Evolutionary conservation across 1,140 invertebrate genomes (phyloP).

Genomic region (Phortica variegata): DNA sequence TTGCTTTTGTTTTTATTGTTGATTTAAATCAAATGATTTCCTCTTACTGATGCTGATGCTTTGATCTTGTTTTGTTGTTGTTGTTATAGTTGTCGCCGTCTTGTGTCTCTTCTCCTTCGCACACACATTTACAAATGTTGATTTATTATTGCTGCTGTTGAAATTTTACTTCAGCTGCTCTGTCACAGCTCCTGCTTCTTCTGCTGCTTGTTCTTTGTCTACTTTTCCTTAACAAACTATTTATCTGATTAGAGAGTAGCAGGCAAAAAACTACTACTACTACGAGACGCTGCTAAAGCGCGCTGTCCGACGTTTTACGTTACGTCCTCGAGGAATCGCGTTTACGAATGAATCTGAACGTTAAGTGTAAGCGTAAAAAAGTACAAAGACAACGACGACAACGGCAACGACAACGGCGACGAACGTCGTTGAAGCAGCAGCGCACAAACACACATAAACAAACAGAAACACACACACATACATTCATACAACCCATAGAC

Average conservation of each 20-base stretch:
- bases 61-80: too few species aligned
- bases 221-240: background rate
- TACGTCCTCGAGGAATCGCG: conserved; percentile 58
- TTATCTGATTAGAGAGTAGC: conserved; percentile 2
- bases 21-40: conserved; percentile 2
- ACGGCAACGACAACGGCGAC: conserved; percentile 14
- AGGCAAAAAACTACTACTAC: conserved; percentile 27
- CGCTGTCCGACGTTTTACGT: conserved; percentile 54
- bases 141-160: too few species aligned
- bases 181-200: too few species aligned
- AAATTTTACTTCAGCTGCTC: too few species aligned
- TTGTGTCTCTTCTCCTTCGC: too few species aligned
- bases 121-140: too few species aligned
- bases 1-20: background rate
- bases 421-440: conserved; percentile 14
- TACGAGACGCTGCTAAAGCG: conserved; percentile 14
- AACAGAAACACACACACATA: too few species aligned
- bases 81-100: too few species aligned
- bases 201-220: too few species aligned
- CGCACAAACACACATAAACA: background rate
- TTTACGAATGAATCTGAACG: conserved; percentile 57
- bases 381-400: conserved; percentile 36
- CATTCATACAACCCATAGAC: too few species aligned
- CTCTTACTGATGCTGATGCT: background rate
- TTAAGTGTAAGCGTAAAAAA: conserved; percentile 57